Conservation (phyloP, 2,888 invertebrate genomes). For the Trimorus sp. region DNA sequence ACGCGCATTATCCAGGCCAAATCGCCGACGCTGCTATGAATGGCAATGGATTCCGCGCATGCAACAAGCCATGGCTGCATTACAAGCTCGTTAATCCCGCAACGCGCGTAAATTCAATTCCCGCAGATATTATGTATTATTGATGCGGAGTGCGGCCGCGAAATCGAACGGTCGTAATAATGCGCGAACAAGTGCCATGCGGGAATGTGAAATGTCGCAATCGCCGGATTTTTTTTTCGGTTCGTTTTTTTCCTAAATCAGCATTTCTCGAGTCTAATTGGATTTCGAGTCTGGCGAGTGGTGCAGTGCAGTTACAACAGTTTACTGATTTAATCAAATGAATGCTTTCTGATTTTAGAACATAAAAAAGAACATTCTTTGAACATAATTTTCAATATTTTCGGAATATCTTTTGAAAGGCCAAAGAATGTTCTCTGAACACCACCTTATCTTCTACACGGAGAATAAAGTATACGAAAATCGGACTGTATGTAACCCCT, state of each 20-base stretch:
- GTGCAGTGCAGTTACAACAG: no score
- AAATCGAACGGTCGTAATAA: slow-evolving; percentile 45
- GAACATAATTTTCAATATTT: no score
- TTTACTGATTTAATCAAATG: no score
- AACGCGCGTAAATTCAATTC: slow-evolving; percentile 49
- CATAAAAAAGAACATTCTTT: no score
- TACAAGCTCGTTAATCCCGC: slow-evolving; percentile 52
- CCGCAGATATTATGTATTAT: slow-evolving; percentile 52
- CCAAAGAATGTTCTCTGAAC: no score
- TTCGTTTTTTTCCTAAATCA: background rate
- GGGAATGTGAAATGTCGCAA: slow-evolving; percentile 21
- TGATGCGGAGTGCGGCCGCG: slow-evolving; percentile 14
- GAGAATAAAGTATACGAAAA: no score
- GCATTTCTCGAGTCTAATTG: background rate
- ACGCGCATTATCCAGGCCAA: slow-evolving; percentile 18
- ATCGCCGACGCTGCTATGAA: slow-evolving; percentile 19
- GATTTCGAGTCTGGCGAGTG: no score
- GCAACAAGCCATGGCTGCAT: slow-evolving; percentile 38
- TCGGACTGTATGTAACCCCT: no score
- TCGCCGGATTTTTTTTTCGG: slow-evolving; percentile 7
- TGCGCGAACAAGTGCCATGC: slow-evolving; percentile 37
- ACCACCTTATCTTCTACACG: no score
- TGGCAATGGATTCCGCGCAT: slow-evolving; percentile 28
- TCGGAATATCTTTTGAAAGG: no score
- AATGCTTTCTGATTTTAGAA: no score